Evolutionary conservation across 2,113 vertebrate species (phyloP).

Genomic region (Pituophis catenifer): DNA sequence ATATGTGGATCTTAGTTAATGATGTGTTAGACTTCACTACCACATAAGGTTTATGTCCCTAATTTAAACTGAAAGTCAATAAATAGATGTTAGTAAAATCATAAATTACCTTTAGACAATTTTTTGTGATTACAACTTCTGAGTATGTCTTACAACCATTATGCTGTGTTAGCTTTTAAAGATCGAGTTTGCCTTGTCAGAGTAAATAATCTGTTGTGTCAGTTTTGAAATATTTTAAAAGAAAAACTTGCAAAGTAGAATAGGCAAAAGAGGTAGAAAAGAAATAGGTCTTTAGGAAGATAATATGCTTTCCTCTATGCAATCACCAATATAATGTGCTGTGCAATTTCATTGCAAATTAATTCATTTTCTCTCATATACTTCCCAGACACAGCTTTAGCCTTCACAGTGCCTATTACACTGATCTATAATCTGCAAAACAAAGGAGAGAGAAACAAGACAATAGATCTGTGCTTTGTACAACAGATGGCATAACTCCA

Average conservation of each 20-base stretch:
- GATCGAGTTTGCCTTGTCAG: neutral
- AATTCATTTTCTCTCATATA: slow-evolving; percentile 21
- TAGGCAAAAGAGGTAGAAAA: neutral
- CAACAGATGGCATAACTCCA: slow-evolving; percentile 34
- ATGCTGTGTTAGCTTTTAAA: slow-evolving; percentile 14
- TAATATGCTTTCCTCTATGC: neutral
- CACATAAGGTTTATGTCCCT: neutral
- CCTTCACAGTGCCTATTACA: neutral
- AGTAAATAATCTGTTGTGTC: neutral
- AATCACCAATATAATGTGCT: neutral
- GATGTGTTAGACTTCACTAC: neutral
- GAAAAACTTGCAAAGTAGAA: neutral
- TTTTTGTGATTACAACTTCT: slow-evolving; percentile 9
- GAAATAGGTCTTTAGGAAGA: slow-evolving; percentile 8
- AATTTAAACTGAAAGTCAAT: neutral
- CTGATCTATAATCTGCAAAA: slow-evolving; percentile 12
- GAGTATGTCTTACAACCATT: neutral
- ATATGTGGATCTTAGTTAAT: neutral
- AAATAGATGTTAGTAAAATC: slow-evolving; percentile 5
- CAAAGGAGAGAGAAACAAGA: slow-evolving; percentile 20
- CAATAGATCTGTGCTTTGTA: neutral
- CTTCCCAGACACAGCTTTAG: slow-evolving; percentile 28
- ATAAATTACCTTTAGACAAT: neutral
- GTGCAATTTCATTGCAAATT: slow-evolving; percentile 23
- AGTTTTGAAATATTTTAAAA: slow-evolving; percentile 9